Percentiles rank a stretch among this genome's conserved stretches.
Conservation (phyloP, 64 coral and sea anemone species). For the Stichodactyla helianthus region DNA sequence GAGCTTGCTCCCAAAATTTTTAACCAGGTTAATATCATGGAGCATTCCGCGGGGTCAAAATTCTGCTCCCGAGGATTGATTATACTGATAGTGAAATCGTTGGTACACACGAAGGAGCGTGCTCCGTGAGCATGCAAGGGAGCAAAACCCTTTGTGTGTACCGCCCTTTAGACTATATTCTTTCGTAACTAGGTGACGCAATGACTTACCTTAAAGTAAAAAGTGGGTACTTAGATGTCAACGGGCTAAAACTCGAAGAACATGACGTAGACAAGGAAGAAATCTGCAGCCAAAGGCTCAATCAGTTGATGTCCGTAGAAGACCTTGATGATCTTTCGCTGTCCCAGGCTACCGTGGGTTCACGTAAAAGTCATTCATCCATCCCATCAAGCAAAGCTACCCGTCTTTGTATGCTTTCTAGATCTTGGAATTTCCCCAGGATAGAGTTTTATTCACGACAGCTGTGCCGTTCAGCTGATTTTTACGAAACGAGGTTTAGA, state of each 20-base stretch:
- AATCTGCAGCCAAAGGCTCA: not conserved
- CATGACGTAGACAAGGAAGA: not conserved
- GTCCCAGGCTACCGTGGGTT: not conserved
- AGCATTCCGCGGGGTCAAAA: too few relatives aligned
- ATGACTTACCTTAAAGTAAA: constrained; percentile 22
- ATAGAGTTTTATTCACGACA: not conserved
- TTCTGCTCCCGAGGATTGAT: too few relatives aligned
- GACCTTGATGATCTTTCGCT: not conserved
- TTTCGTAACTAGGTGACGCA: not conserved
- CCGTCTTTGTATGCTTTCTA: not conserved
- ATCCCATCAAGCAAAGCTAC: constrained; percentile 21
- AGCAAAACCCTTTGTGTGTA: too few relatives aligned
- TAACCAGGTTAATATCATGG: too few relatives aligned
- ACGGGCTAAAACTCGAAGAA: constrained; percentile 13
- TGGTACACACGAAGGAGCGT: too few relatives aligned
- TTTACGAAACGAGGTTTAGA: not conserved
- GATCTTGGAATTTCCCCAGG: not conserved
- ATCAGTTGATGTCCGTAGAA: not conserved
- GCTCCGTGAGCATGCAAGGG: too few relatives aligned
- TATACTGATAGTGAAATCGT: too few relatives aligned
- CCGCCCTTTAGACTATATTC: too few relatives aligned
- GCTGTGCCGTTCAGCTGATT: constrained; percentile 5
- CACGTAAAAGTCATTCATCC: not conserved
- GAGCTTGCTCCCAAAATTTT: too few relatives aligned
- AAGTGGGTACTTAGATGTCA: not conserved